These are phyloP conservation scores for Drosophila aldrichi DNA, from an alignment of 2,888 invertebrate species.

Conservation along the genomic window DNA sequence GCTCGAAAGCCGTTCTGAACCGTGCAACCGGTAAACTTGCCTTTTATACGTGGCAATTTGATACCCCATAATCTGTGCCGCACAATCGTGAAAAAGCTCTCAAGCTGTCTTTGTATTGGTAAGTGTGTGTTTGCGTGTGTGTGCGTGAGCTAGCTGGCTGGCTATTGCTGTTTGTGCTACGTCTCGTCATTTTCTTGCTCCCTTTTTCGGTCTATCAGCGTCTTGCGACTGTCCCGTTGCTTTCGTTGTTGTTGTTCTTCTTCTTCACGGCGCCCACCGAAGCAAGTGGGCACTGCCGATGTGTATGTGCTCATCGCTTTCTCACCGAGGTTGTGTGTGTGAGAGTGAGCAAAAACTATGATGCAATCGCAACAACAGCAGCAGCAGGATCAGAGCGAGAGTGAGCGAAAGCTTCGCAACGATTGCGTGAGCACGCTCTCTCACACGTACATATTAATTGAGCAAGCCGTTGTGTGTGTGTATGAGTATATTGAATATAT, in stretches of 20 bases:
- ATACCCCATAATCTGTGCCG: slow-evolving; percentile 83
- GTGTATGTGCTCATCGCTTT: slow-evolving; percentile 27
- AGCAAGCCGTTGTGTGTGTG: slow-evolving; percentile 1
- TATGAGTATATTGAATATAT: slow-evolving; percentile 55
- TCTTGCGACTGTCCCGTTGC: slow-evolving; percentile 22
- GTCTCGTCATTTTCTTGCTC: slow-evolving; percentile 72
- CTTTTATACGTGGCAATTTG: slow-evolving; percentile 86
- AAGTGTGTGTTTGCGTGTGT: slow-evolving; percentile 30
- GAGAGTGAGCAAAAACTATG: slow-evolving; percentile 59
- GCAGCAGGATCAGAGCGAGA: slow-evolving; percentile 50
- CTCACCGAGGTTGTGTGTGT: slow-evolving; percentile 18
- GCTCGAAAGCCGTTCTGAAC: slow-evolving; percentile 99
- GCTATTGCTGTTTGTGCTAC: slow-evolving; percentile 44
- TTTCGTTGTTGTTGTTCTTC: slow-evolving; percentile 18
- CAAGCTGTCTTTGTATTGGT: slow-evolving; percentile 27
- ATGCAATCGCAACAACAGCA: slow-evolving; percentile 64
- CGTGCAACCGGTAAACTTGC: slow-evolving; percentile 88
- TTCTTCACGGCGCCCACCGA: slow-evolving; percentile 17
- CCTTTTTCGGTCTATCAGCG: slow-evolving; percentile 74
- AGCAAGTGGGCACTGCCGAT: slow-evolving; percentile 67
- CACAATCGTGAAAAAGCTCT: slow-evolving; percentile 66
- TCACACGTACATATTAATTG: slow-evolving; percentile 18
- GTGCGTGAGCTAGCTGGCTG: slow-evolving; percentile 52
- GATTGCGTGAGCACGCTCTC: slow-evolving; percentile 55
- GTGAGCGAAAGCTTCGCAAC: slow-evolving; percentile 44